Base-by-base conservation (phyloP, 2,113 vertebrate species). In the Scophthalmus maximus region DNA sequence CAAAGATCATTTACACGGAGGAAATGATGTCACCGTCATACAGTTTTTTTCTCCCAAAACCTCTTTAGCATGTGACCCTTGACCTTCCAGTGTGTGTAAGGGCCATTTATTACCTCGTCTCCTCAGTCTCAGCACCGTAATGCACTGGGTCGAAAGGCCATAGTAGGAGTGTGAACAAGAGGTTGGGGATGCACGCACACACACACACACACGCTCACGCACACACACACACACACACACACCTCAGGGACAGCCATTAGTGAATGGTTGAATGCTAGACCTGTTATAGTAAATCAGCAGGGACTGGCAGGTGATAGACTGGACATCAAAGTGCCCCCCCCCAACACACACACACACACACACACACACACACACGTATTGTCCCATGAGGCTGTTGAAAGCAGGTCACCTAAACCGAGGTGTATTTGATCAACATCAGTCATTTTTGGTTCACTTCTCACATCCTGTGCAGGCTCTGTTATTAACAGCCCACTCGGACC, bases 301-400 rank as follows among this genome's bases (percentile, higher is more conserved):
- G 65, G 82, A 49, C 67, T 62, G 58, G 68, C 40, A 78, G 63
- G 81, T 81, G 74, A 82, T 46, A 78, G 86, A 83, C 82, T 71
- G 72, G 50, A 73, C 50, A 71, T 78, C 10, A 69, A 60, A 60
- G 57, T 57, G 47, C 36, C 27, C 32, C 20, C 0, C 25, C 22
- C 52, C 6, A 26, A 12, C n/a, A 11, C 47, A 42, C 47, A 14
- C 14, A 25, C 63, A 53, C 27, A 34, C 47, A 55, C 68, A 57
- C 61, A 63, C 61, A 72, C 42, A 56, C 34, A 76, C 53, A 60
- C 52, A 25, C 47, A 52, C 65, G 34, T 27, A 22, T n/a, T n/a
- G n/a, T n/a, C 65, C 55, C 73, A 22, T 22, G 65, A 60, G 69
- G 76, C 67, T 25, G 23, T 14, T 69, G 57, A 55, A 72, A 65